phyloP scores from a whole-genome alignment of 2,888 invertebrate genomes.

The Cordylochernes scorpioides region DNA sequence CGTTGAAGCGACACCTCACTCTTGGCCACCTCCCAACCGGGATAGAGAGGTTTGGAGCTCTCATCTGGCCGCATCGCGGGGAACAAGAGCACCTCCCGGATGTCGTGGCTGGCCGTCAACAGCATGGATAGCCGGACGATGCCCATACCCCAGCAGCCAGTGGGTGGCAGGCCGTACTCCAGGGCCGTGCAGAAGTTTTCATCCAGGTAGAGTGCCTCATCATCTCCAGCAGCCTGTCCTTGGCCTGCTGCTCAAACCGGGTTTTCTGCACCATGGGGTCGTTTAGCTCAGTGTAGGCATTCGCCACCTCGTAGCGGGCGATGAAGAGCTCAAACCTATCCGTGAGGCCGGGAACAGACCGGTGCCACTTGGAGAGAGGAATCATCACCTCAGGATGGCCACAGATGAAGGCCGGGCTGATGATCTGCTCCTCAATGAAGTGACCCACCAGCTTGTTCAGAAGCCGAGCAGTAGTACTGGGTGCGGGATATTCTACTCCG shows the following conservation, averaged over 20 bases:
- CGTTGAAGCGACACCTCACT: too few species aligned
- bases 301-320: conserved; percentile 85
- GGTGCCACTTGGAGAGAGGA: conserved; percentile 82
- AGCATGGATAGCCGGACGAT: conserved; percentile 92
- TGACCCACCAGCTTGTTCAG: conserved; percentile 91
- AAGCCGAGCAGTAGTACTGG: conserved; percentile 68
- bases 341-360: conserved; percentile 56
- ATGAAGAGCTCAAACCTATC: conserved; percentile 90
- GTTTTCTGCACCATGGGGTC: conserved; percentile 82
- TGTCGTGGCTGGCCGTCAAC: conserved; percentile 87
- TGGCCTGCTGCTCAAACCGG: conserved; percentile 81
- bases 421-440: conserved; percentile 74
- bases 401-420: conserved; percentile 82
- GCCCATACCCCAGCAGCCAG: conserved; percentile 93
- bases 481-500: conserved; percentile 74
- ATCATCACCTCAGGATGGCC: conserved; percentile 99
- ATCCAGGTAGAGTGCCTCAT: conserved; percentile 86
- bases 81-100: conserved; percentile 89
- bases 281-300: conserved; percentile 96
- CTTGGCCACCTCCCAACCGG: too few species aligned
- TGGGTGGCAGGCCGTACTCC: conserved; percentile 92
- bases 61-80: conserved; percentile 93
- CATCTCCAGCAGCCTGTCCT: conserved; percentile 85
- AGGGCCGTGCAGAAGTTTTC: conserved; percentile 89
- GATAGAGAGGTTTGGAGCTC: conserved; percentile 6